These are phyloP conservation scores for Mantis religiosa DNA, from an alignment of 2,888 invertebrate genomes.

Conservation along the genomic window DNA sequence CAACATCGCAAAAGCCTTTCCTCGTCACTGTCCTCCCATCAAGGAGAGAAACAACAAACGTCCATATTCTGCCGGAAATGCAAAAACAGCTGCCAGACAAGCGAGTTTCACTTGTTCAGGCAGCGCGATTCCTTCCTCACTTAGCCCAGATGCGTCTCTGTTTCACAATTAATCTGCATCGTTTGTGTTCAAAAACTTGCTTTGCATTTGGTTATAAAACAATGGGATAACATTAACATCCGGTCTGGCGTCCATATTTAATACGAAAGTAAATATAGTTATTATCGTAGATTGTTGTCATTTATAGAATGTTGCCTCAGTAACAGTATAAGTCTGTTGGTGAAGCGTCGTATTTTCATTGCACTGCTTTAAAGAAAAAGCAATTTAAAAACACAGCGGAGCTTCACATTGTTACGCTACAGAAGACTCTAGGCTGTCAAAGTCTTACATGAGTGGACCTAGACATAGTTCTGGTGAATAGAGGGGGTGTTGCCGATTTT, in stretches of 20 bases:
- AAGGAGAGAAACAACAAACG: background rate
- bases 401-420: too few species aligned
- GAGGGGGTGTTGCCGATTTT: too few species aligned
- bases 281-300: too few species aligned
- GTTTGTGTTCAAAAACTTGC: background rate
- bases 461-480: too few species aligned
- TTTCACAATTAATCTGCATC: background rate
- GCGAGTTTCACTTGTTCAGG: background rate
- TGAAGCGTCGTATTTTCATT: too few species aligned
- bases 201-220: background rate
- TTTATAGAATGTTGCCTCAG: too few species aligned
- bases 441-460: too few species aligned
- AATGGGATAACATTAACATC: background rate
- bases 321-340: too few species aligned
- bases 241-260: background rate
- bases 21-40: background rate
- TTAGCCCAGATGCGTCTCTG: background rate
- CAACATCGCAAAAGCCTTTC: background rate
- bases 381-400: too few species aligned
- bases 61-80: background rate
- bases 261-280: too few species aligned
- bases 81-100: background rate
- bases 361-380: too few species aligned
- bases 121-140: background rate
- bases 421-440: too few species aligned